Evolutionary conservation across 2,797 vertebrate species (phyloP).

Genomic region (Discoglossus pictus): DNA sequence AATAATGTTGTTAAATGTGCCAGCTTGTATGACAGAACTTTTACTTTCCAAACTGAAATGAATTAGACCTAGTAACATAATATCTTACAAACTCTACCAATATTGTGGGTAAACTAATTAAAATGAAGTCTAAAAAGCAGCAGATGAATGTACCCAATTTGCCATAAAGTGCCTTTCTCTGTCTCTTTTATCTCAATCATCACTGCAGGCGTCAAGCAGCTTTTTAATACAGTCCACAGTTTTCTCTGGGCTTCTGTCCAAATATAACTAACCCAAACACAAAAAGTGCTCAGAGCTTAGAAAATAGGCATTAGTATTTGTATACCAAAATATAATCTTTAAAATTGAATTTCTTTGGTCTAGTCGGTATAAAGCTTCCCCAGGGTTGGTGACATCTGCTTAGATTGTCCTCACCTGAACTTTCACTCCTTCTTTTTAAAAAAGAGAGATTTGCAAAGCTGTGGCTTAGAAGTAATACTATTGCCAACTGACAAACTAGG

Average conservation of each 20-base stretch:
- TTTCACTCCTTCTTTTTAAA: conserved; percentile 17
- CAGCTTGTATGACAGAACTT: neutral
- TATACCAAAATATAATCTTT: conserved; percentile 35
- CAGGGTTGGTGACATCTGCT: conserved; percentile 3
- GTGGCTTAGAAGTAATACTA: conserved; percentile 11
- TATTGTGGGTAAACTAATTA: conserved; percentile 32
- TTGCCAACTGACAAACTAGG: conserved; percentile 17
- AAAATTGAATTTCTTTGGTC: conserved; percentile 29
- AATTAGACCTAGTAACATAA: conserved; percentile 20
- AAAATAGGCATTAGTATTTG: conserved; percentile 38
- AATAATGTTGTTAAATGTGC: neutral
- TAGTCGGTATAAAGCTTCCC: conserved; percentile 24
- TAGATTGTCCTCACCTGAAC: conserved; percentile 29
- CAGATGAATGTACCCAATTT: conserved; percentile 20
- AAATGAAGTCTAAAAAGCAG: conserved; percentile 25
- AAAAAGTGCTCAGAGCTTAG: conserved; percentile 29
- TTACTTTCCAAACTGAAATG: conserved; percentile 23
- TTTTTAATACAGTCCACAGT: conserved; percentile 40
- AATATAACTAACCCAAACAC: conserved; percentile 28
- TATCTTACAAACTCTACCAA: conserved; percentile 2
- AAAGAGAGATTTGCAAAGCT: neutral
- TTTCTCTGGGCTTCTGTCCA: conserved; percentile 34
- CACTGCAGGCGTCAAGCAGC: conserved; percentile 13
- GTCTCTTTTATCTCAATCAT: conserved; percentile 36
- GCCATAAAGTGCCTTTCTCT: conserved; percentile 17